Evolutionary conservation across 2,888 invertebrate species (phyloP), one percentile per base, ranked within the genome.

Genomic region (Pediacus dermestoides): DNA sequence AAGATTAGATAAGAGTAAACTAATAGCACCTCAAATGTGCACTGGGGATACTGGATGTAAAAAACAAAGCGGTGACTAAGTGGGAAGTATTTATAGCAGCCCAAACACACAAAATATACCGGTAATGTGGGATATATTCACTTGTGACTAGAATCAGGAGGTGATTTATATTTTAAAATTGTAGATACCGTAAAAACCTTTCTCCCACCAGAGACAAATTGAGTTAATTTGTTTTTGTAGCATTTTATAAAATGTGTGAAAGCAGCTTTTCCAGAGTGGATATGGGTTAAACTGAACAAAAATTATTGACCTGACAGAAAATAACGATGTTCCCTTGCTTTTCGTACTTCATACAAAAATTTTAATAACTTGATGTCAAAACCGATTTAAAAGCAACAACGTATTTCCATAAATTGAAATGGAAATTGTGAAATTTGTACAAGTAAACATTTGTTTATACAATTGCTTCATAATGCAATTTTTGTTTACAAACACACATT

Each of bases 141-240:
- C 13, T 21, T 31, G 16, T 31, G 16, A 10, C 16, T 10, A 2
- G 18, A 13, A 18, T 21, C 8, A 18, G 4, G 23, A 23, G 9
- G n/a, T 23, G 34, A 34, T 34, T 34, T 34, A 34, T 26, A 26
- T 26, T 26, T 34, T n/a, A 34, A 23, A 34, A 25, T 34, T 34
- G 16, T 26, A 34, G 34, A 34, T 34, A 34, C 16, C 34, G 22
- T 23, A 25, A 26, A 34, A 25, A 23, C 26, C 16, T 25, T 34
- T 16, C 33, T 23, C 12, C 33, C 9, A 13, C 13, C 14, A n/a
- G 4, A 15, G 13, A 37, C 22, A 37, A 37, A 37, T 37, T 37
- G 31, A 25, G 25, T 37, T 37, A 37, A 31, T 37, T 31, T 36
- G 30, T 30, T 37, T 30, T 33, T 37, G 30, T 31, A 18, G 30